Conservation (phyloP, 2,113 vertebrate species). For the Rhizomys pruinosus region DNA sequence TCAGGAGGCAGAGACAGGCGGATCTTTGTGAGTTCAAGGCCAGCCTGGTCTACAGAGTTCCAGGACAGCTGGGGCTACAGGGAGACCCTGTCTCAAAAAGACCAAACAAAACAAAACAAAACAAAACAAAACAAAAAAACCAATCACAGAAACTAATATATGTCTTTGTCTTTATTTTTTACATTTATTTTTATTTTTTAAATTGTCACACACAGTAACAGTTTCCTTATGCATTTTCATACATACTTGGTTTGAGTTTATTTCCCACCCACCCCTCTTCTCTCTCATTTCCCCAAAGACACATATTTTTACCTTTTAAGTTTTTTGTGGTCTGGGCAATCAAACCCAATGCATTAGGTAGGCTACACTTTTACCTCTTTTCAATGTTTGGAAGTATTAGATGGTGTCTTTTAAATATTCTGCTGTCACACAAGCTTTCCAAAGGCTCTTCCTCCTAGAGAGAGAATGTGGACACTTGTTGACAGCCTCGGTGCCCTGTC, state of each 20-base stretch:
- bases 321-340: too few relatives aligned
- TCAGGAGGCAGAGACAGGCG: too few relatives aligned
- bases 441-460: too few relatives aligned
- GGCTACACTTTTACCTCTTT: not conserved
- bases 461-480: not conserved
- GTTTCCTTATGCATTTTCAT: not conserved
- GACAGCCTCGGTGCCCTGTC: fast-evolving
- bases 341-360: not conserved
- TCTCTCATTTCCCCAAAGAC: not conserved
- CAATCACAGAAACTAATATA: not conserved
- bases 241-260: not conserved
- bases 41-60: too few relatives aligned
- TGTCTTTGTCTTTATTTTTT: not conserved
- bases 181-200: not conserved
- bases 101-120: too few relatives aligned
- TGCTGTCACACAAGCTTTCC: not conserved
- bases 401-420: not conserved
- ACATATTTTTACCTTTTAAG: not conserved
- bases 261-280: too few relatives aligned
- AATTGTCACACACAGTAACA: not conserved
- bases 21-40: too few relatives aligned
- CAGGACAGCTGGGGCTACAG: too few relatives aligned
- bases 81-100: too few relatives aligned
- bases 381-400: not conserved
- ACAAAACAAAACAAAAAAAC: too few relatives aligned